Evolutionary conservation across 2,888 invertebrate species (phyloP), one percentile per base, ranked within the genome.

Genomic region (Coelinius sp.): DNA sequence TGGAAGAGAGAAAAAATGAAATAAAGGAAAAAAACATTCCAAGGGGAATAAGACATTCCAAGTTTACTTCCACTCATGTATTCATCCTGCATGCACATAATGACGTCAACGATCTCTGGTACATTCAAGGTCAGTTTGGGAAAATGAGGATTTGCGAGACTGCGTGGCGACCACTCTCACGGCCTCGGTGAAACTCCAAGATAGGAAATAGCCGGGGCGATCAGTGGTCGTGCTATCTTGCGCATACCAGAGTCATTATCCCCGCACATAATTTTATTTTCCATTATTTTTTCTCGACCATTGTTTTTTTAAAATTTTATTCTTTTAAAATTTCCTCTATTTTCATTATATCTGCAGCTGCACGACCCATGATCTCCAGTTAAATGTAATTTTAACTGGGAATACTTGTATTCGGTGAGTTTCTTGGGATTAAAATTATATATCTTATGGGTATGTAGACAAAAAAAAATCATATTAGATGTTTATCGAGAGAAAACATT

Each of bases 91-190:
- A 63, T 35, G 41, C 35, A 25, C 25, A 6, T 17, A 63, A 63
- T 41, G 38, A 63, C 63, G 41, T 63, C 63, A 63, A 63, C 24
- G 41, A 63, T 63, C 63, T 63, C 63, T 63, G 22, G 24, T 44
- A 41, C 63, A 73, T 74, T 73, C 78, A 78, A 78, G 78, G 76
- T 75, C 76, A 78, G 65, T 68, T 46, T 24, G 25, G 76, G 68
- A 71, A 76, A 76, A 76, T 75, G 70, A 73, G 64, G 46, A 76
- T 74, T 63, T 64, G 62, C 75, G 53, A 72, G 68, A 66, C 70
- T 71, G 24, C 69, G 31, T 53, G 73, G 70, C 71, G 71, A 65
- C 75, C 62, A 66, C 49, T 75, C 77, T 77, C 77, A 77, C 77
- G 77, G 73, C 72, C 74, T 73, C 71, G 52, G 41, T 63, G 22